Evolutionary conservation across 2,888 invertebrate genomes (phyloP).

Genomic region (Noctuana brunneofusca): DNA sequence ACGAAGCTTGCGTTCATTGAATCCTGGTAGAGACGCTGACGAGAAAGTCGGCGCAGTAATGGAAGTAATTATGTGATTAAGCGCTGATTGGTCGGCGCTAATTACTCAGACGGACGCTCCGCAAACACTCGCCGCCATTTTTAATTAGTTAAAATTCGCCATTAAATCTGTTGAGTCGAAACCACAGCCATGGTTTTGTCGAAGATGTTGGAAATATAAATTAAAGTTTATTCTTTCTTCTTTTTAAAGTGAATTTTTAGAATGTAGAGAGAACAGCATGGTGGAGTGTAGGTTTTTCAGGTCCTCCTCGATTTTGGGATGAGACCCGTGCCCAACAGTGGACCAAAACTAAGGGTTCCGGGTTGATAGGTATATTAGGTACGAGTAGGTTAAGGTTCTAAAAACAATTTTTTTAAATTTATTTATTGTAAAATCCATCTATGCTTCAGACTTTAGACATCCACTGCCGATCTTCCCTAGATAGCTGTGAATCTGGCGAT

Average conservation of each 20-base stretch:
- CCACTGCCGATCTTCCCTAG: no score
- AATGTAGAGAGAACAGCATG: no score
- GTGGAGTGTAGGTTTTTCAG: no score
- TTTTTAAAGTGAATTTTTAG: neutral
- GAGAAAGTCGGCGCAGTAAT: slow-evolving; percentile 34
- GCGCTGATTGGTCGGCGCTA: slow-evolving; percentile 36
- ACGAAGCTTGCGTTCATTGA: slow-evolving; percentile 10
- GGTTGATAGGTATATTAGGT: no score
- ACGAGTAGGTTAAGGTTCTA: no score
- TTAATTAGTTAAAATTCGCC: slow-evolving; percentile 29
- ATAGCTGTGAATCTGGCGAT: no score
- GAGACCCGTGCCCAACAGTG: no score
- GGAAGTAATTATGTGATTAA: slow-evolving; percentile 40
- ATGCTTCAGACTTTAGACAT: no score
- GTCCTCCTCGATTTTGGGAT: no score
- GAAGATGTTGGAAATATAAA: neutral
- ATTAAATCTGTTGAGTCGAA: slow-evolving; percentile 18
- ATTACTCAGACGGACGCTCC: slow-evolving; percentile 29
- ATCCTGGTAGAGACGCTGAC: slow-evolving; percentile 39
- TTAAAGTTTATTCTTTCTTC: neutral
- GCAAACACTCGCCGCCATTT: slow-evolving; percentile 32
- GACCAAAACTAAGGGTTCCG: no score
- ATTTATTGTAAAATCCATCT: no score
- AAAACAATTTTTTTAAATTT: no score
- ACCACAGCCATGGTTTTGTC: neutral